These are phyloP conservation scores for Mallotus villosus DNA, from an alignment of 2,797 vertebrate genomes.

Conservation along the genomic window DNA sequence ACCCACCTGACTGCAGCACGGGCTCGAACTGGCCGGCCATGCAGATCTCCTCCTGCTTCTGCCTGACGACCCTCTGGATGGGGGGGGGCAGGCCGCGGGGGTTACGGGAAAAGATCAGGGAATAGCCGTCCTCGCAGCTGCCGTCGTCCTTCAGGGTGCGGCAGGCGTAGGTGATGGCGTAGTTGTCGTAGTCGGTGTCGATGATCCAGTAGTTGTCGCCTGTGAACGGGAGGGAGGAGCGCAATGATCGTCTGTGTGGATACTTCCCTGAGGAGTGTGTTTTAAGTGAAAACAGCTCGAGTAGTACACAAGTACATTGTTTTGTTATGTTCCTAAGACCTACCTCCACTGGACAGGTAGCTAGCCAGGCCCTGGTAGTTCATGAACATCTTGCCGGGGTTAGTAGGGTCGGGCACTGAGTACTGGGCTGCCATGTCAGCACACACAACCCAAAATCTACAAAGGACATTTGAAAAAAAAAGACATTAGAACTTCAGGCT, in stretches of 20 bases:
- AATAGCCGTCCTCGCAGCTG: slow-evolving; percentile 87
- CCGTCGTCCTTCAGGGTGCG: slow-evolving; percentile 86
- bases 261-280: slow-evolving; percentile 7
- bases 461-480: not conserved
- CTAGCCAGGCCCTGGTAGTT: slow-evolving; percentile 92
- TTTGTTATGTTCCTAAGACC: slow-evolving; percentile 36
- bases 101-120: slow-evolving; percentile 89
- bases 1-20: slow-evolving; percentile 8
- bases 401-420: slow-evolving; percentile 80
- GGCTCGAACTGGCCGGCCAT: slow-evolving; percentile 71
- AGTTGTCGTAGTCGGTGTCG: slow-evolving; percentile 93
- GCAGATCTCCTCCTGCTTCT: slow-evolving; percentile 91
- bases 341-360: slow-evolving; percentile 92
- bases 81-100: slow-evolving; percentile 85
- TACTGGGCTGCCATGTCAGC: slow-evolving; percentile 95
- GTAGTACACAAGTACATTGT: not conserved
- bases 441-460: slow-evolving; percentile 92
- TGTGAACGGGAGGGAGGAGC: slow-evolving; percentile 41
- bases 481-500: not conserved
- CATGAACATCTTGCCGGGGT: slow-evolving; percentile 94
- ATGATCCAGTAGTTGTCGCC: slow-evolving; percentile 96
- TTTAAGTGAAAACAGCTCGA: not conserved
- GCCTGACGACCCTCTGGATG: slow-evolving; percentile 83
- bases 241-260: not conserved
- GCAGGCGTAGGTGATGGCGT: slow-evolving; percentile 92